These are phyloP conservation scores for Tetragnatha versicolor DNA, from an alignment of 1,140 invertebrate species.

Conservation along the genomic window DNA sequence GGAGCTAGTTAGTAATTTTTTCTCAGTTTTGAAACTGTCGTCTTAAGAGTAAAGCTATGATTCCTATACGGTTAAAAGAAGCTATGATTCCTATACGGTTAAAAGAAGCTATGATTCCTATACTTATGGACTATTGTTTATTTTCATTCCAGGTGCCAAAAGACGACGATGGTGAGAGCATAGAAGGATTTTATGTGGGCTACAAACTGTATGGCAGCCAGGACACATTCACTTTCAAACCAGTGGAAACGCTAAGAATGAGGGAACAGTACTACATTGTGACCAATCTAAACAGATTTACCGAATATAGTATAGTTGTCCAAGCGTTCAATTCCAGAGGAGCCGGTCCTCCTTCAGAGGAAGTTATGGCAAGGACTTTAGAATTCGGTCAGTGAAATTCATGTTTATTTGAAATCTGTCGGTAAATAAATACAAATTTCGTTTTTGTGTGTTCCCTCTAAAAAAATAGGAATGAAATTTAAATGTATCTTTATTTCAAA, in stretches of 20 bases:
- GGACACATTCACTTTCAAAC: constrained; percentile 62
- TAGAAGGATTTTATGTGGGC: constrained; percentile 91
- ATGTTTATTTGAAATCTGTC: no score
- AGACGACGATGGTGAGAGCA: constrained; percentile 81
- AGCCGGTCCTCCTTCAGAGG: constrained; percentile 86
- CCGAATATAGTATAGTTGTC: constrained; percentile 91
- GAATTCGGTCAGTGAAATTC: constrained; percentile 57
- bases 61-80: no score
- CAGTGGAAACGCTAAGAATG: constrained; percentile 48
- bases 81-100: no score
- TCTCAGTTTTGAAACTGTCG: no score
- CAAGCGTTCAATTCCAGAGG: constrained; percentile 95
- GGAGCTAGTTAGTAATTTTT: no score
- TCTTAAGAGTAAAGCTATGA: no score
- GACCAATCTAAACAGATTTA: constrained; percentile 63
- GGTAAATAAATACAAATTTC: no score
- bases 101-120: no score
- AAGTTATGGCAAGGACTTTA: constrained; percentile 71
- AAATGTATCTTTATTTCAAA: no score
- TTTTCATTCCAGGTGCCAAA: constrained; percentile 69
- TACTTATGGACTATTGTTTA: not conserved
- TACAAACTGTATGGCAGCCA: constrained; percentile 70
- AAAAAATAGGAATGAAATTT: no score
- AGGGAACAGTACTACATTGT: constrained; percentile 43
- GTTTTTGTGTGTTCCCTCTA: no score